Conservation (phyloP, 2,888 invertebrate species). For the Yponomeuta plumbellus region DNA sequence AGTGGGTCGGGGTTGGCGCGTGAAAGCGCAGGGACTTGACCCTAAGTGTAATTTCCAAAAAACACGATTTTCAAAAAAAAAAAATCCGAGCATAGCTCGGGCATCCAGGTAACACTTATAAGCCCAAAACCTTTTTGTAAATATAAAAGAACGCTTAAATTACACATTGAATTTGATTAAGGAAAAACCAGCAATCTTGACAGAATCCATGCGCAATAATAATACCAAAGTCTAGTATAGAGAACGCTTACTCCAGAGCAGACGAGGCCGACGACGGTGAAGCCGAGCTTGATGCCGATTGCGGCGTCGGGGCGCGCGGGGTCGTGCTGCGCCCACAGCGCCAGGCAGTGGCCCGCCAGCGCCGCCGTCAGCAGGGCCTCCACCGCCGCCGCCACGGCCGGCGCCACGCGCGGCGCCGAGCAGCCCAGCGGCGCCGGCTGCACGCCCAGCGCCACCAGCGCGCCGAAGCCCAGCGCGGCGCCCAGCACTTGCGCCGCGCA, state of each 20-base stretch:
- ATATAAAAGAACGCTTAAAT: too few species aligned
- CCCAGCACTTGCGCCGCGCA: constrained; percentile 62
- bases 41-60: too few species aligned
- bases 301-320: constrained; percentile 41
- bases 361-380: constrained; percentile 24
- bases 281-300: constrained; percentile 52
- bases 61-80: too few species aligned
- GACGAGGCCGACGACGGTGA: constrained; percentile 55
- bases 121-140: too few species aligned
- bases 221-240: background rate
- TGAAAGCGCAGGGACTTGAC: too few species aligned
- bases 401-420: constrained; percentile 22
- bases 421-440: constrained; percentile 39
- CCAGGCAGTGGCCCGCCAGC: constrained; percentile 37
- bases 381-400: constrained; percentile 25
- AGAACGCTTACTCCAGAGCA: constrained; percentile 38
- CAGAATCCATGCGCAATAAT: background rate
- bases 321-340: constrained; percentile 47
- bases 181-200: too few species aligned
- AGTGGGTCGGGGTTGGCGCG: too few species aligned
- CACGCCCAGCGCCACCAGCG: constrained; percentile 52
- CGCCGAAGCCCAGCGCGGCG: constrained; percentile 46
- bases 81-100: too few species aligned
- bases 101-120: too few species aligned
- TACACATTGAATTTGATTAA: too few species aligned